Percentiles rank a stretch among this genome's conserved stretches.
phyloP scores from a whole-genome alignment of 2,113 vertebrate species.

The Nannospalax galili region DNA sequence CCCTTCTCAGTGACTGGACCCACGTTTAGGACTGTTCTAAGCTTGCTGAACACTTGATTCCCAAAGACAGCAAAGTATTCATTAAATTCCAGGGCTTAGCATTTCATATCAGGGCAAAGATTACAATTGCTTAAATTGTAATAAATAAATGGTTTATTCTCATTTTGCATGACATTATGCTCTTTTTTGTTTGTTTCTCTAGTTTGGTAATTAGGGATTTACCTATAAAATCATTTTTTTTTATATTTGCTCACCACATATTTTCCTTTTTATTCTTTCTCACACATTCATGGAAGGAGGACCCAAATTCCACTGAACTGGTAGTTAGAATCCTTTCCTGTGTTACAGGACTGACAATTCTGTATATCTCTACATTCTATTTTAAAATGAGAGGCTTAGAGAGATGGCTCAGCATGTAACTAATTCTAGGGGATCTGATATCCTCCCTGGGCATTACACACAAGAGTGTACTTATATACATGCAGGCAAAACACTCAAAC shows the following conservation, averaged over 20 bases:
- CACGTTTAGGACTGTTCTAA: neutral
- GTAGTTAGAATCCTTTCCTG: neutral
- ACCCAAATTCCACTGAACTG: neutral
- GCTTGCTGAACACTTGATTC: neutral
- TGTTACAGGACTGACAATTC: no score
- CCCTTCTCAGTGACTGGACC: neutral
- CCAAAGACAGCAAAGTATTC: neutral
- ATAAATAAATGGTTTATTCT: neutral
- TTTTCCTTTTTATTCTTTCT: neutral
- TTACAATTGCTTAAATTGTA: no score
- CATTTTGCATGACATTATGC: neutral
- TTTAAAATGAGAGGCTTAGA: no score
- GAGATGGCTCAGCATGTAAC: no score
- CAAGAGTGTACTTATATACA: no score
- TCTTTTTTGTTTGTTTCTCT: neutral
- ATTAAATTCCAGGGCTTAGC: neutral
- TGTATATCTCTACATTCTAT: no score
- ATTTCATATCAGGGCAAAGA: neutral
- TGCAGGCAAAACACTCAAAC: no score
- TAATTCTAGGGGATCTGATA: no score
- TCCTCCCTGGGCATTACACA: no score
- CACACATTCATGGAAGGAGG: neutral
- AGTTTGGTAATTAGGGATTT: neutral
- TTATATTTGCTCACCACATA: neutral
- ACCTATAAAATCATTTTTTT: neutral